These are phyloP conservation scores for Catocala sponsa DNA, from an alignment of 2,888 invertebrate species.

Conservation along the genomic window DNA sequence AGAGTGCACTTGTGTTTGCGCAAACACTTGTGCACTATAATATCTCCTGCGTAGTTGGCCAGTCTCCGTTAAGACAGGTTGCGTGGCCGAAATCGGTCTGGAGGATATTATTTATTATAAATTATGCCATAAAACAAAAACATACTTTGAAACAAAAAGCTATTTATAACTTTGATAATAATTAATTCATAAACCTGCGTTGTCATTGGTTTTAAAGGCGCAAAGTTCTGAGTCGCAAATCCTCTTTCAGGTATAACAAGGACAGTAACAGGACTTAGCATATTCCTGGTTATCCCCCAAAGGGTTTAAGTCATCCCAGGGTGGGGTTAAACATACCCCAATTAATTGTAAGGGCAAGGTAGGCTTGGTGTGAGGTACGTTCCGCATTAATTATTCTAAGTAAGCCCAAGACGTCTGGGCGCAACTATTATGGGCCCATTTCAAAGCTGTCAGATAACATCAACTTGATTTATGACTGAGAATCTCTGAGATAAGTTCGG, in stretches of 20 bases:
- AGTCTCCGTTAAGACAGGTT: no score
- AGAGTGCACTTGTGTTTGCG: no score
- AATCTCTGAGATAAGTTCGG: slow-evolving; percentile 47
- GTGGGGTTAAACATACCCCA: slow-evolving; percentile 49
- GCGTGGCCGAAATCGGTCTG: no score
- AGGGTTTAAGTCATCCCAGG: slow-evolving; percentile 36
- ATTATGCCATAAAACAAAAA: no score
- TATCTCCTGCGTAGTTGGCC: no score
- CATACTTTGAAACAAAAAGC: no score
- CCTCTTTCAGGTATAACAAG: slow-evolving; percentile 13
- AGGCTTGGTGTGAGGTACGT: slow-evolving; percentile 41
- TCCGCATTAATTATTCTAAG: slow-evolving; percentile 55
- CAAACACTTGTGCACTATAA: no score
- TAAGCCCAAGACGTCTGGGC: slow-evolving; percentile 49
- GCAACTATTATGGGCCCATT: slow-evolving; percentile 54
- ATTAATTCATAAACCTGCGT: no score
- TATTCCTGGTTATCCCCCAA: slow-evolving; percentile 22
- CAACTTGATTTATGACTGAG: slow-evolving; percentile 51
- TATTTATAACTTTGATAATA: no score
- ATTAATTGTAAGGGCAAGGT: slow-evolving; percentile 55
- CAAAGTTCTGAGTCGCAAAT: no score
- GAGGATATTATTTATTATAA: no score
- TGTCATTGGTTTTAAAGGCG: no score
- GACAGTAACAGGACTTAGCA: slow-evolving; percentile 11
- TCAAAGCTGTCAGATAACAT: slow-evolving; percentile 57